phyloP scores from a whole-genome alignment of 2,113 vertebrate genomes.

The Neogobius melanostomus region DNA sequence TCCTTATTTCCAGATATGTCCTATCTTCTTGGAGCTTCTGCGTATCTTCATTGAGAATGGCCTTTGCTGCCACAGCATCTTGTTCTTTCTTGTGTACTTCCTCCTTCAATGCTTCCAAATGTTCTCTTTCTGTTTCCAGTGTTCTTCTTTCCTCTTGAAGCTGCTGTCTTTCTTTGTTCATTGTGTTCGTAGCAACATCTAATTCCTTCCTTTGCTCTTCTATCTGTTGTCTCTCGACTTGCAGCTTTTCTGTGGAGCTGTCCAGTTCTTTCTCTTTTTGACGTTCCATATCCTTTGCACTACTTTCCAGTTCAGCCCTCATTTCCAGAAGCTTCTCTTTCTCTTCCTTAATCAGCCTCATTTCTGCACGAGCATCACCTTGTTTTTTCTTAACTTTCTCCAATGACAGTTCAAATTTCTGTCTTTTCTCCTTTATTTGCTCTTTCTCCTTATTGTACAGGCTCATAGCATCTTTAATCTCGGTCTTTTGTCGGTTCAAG shows the following conservation, averaged over 20 bases:
- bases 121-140: background rate
- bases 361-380: background rate
- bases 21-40: background rate
- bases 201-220: background rate
- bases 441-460: background rate
- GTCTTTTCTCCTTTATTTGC: background rate
- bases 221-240: constrained; percentile 9
- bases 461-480: background rate
- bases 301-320: background rate
- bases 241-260: background rate
- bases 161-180: constrained; percentile 19
- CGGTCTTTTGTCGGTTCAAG: background rate
- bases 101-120: background rate
- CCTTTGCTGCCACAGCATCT: background rate
- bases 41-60: background rate
- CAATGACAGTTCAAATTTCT: background rate
- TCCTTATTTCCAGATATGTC: background rate
- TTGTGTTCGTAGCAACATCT: background rate
- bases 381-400: background rate
- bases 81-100: background rate
- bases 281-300: background rate
- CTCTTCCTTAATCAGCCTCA: background rate
- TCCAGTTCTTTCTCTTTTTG: background rate
- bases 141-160: background rate
- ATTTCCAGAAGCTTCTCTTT: background rate